A percentile compares a stretch with the other conserved stretches of the same genome.
Conservation (phyloP, 2,113 vertebrate genomes). For the Plotosus lineatus region DNA sequence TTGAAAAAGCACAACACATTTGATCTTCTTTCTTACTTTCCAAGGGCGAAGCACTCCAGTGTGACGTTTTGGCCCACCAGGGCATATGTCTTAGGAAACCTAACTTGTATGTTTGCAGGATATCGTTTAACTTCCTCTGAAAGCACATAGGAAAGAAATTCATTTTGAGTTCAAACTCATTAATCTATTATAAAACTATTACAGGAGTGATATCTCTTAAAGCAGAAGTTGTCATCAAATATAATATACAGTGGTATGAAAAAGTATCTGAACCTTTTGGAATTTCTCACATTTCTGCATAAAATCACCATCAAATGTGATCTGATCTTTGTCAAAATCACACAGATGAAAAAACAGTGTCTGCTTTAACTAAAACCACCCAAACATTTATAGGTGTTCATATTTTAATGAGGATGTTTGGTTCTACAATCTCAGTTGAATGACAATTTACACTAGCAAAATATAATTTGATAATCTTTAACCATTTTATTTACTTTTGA, state of each 20-base stretch:
- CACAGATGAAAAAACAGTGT: no score
- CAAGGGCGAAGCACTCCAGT: constrained; percentile 95
- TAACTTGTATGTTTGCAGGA: constrained; percentile 90
- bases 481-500: neutral
- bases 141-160: neutral
- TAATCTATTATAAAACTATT: neutral
- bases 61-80: constrained; percentile 91
- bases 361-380: no score
- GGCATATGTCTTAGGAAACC: constrained; percentile 85
- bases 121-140: constrained; percentile 85
- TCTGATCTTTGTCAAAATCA: no score
- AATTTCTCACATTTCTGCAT: no score
- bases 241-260: no score
- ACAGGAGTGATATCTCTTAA: neutral
- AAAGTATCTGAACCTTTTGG: no score
- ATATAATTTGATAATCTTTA: neutral
- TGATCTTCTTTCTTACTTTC: constrained; percentile 82
- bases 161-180: neutral
- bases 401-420: no score
- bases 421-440: no score
- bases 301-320: no score
- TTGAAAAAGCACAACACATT: neutral
- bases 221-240: neutral
- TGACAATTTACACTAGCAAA: no score
- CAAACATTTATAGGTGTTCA: no score